Evolutionary conservation across 2,888 invertebrate species (phyloP).

Genomic region (Ormyrus pomaceus): DNA sequence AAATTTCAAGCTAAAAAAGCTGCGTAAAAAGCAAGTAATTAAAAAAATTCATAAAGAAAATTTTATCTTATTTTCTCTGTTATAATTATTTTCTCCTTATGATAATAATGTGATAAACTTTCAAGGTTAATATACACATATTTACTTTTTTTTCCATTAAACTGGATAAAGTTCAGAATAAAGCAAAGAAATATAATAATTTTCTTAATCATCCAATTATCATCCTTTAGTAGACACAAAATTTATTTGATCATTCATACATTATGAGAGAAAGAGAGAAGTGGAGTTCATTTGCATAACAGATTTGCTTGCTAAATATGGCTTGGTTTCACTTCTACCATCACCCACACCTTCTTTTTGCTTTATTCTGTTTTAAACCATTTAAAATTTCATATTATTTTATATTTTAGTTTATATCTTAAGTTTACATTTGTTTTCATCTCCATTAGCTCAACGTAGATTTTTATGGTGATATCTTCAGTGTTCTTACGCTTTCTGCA

Average conservation of each 20-base stretch:
- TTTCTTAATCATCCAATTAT: too few species aligned
- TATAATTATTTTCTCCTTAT: neutral
- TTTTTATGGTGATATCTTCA: slow-evolving; percentile 63
- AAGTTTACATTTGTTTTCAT: slow-evolving; percentile 42
- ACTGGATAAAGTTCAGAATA: too few species aligned
- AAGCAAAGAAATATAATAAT: too few species aligned
- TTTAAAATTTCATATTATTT: neutral
- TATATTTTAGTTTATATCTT: slow-evolving; percentile 5
- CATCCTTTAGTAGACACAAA: too few species aligned
- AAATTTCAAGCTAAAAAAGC: slow-evolving; percentile 3
- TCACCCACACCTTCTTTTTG: slow-evolving; percentile 8
- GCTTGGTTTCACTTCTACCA: slow-evolving; percentile 29
- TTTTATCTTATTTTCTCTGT: too few species aligned
- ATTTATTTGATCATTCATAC: neutral
- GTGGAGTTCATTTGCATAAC: slow-evolving; percentile 18
- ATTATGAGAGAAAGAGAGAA: slow-evolving; percentile 20
- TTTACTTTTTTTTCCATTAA: too few species aligned
- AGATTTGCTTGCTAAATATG: slow-evolving; percentile 48
- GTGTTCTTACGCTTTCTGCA: slow-evolving; percentile 69
- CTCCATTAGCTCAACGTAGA: slow-evolving; percentile 64
- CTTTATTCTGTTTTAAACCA: neutral
- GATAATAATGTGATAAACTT: slow-evolving; percentile 4
- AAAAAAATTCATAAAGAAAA: too few species aligned
- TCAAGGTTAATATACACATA: too few species aligned
- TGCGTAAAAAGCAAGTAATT: too few species aligned